These are phyloP conservation scores for Nomada fucata DNA, from an alignment of 2,888 invertebrate species.

Conservation along the genomic window DNA sequence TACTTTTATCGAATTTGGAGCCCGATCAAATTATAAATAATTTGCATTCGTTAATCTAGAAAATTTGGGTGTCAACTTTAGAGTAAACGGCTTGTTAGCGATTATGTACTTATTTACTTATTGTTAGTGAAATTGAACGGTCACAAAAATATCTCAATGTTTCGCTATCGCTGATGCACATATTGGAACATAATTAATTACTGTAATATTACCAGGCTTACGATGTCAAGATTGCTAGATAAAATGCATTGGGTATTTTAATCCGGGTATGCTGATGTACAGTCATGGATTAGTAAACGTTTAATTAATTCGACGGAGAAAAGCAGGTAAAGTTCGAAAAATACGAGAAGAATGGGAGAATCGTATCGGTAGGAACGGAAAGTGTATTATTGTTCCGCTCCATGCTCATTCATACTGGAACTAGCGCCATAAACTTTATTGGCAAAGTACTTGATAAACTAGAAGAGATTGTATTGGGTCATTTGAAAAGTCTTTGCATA, in stretches of 20 bases:
- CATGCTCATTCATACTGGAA: neutral
- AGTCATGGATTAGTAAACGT: conserved; percentile 46
- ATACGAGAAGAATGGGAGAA: neutral
- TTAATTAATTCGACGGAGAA: conserved; percentile 52
- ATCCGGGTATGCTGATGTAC: conserved; percentile 24
- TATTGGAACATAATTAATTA: conserved; percentile 40
- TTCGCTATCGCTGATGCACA: neutral
- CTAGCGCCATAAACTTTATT: too few species aligned
- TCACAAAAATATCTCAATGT: neutral
- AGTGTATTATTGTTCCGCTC: neutral
- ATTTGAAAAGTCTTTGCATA: too few species aligned
- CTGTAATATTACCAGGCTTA: conserved; percentile 35
- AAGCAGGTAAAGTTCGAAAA: conserved; percentile 23
- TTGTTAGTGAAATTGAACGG: too few species aligned
- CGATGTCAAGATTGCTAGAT: conserved; percentile 33
- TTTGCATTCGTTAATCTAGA: too few species aligned
- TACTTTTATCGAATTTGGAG: too few species aligned
- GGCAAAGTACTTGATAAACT: too few species aligned
- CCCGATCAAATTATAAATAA: too few species aligned
- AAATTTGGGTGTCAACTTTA: too few species aligned
- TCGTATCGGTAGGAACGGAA: neutral
- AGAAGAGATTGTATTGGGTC: too few species aligned
- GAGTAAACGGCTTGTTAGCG: too few species aligned
- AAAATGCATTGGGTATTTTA: conserved; percentile 40
- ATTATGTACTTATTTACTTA: too few species aligned